Evolutionary conservation across 2,888 invertebrate species (phyloP).

Genomic region (Conchocele bisecta): DNA sequence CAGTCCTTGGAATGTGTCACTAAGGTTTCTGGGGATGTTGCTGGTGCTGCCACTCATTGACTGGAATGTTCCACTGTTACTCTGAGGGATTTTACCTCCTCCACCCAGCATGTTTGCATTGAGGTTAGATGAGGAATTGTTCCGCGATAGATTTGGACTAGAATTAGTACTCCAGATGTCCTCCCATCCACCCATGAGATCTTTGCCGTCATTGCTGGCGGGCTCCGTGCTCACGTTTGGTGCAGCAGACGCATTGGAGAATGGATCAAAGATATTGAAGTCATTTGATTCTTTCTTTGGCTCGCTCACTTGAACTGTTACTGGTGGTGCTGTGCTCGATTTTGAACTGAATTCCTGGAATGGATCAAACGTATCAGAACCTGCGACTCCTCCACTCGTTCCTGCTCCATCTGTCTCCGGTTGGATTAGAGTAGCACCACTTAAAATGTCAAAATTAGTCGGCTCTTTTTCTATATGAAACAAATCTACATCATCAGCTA

Average conservation of each 20-base stretch:
- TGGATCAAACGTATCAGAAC: constrained; percentile 74
- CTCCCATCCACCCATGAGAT: constrained; percentile 76
- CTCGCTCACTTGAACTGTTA: constrained; percentile 38
- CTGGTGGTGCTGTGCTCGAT: constrained; percentile 42
- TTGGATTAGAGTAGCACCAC: no score
- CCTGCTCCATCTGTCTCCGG: no score
- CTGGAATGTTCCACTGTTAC: constrained; percentile 49
- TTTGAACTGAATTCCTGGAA: constrained; percentile 67
- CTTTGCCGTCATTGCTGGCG: constrained; percentile 40
- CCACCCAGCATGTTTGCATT: constrained; percentile 16
- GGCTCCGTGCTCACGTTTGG: neutral
- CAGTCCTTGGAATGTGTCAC: constrained; percentile 51
- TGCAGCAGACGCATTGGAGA: constrained; percentile 46
- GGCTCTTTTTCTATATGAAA: constrained; percentile 66
- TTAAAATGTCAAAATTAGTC: constrained; percentile 72
- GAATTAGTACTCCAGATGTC: constrained; percentile 34
- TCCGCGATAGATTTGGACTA: constrained; percentile 60
- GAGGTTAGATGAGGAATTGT: constrained; percentile 61
- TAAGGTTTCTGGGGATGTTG: constrained; percentile 55
- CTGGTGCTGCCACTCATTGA: constrained; percentile 19
- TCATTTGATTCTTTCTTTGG: constrained; percentile 19
- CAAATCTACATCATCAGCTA: constrained; percentile 62
- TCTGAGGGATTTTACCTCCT: constrained; percentile 41
- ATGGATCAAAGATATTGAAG: constrained; percentile 72
- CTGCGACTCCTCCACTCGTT: no score